These are phyloP conservation scores for Calidris pygmaea DNA, from an alignment of 2,113 vertebrate genomes.

Conservation along the genomic window DNA sequence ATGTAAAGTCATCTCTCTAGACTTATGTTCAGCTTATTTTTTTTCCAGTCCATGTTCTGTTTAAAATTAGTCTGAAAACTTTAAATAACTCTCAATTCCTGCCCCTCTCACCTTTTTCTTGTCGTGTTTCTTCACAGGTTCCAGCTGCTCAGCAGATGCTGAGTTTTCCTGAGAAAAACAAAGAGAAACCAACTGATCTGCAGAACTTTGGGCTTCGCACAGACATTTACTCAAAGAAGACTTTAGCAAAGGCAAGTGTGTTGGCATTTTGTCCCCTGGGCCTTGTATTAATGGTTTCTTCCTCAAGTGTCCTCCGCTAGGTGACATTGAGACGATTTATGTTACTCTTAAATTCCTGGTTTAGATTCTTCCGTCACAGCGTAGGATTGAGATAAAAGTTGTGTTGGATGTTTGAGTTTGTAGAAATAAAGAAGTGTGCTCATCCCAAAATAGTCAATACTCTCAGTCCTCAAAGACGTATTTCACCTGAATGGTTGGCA, in stretches of 20 bases:
- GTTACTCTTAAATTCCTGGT: not conserved
- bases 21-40: fast-evolving
- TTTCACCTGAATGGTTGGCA: not conserved
- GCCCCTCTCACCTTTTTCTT: not conserved
- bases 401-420: not conserved
- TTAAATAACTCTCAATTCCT: fast-evolving
- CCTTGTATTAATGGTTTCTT: not conserved
- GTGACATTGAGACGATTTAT: not conserved
- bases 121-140: constrained; percentile 70
- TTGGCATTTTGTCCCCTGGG: no score
- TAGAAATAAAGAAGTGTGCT: fast-evolving
- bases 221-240: constrained; percentile 94
- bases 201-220: constrained; percentile 95
- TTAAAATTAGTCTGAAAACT: not conserved
- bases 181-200: constrained; percentile 91
- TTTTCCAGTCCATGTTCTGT: not conserved
- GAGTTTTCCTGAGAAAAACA: constrained; percentile 90
- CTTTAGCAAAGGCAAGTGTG: constrained; percentile 83
- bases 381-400: fast-evolving
- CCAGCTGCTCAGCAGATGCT: constrained; percentile 93
- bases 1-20: no score
- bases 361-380: not conserved
- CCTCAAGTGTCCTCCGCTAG: not conserved
- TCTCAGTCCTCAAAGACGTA: not conserved
- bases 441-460: fast-evolving